phyloP scores from a whole-genome alignment of 2,888 invertebrate species.

The Agrochola litura region DNA sequence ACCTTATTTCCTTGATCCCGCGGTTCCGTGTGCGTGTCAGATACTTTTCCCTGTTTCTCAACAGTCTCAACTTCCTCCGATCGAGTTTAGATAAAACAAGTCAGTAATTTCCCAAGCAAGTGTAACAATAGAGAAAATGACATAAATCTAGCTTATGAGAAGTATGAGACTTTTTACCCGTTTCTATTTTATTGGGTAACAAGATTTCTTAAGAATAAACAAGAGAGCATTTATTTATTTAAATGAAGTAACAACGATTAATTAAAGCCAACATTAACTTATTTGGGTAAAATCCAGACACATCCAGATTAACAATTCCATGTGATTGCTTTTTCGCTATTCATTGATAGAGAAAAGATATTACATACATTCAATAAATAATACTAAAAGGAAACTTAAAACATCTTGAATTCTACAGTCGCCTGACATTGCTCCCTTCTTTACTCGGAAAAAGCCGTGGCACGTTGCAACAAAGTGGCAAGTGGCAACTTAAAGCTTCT shows the following conservation, averaged over 20 bases:
- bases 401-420: background rate
- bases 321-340: background rate
- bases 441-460: background rate
- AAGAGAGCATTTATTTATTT: background rate
- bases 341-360: background rate
- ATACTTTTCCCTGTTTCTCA: slow-evolving; percentile 43
- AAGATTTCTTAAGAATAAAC: slow-evolving; percentile 27
- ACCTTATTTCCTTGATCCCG: slow-evolving; percentile 3
- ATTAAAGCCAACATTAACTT: background rate
- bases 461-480: background rate
- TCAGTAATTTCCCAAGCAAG: slow-evolving; percentile 51
- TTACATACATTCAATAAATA: background rate
- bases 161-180: slow-evolving; percentile 11
- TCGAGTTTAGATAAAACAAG: slow-evolving; percentile 49
- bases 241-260: too few relatives aligned
- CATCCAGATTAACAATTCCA: background rate
- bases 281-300: background rate
- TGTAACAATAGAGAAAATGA: slow-evolving; percentile 62
- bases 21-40: slow-evolving; percentile 44
- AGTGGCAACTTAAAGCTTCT: slow-evolving; percentile 3
- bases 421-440: background rate
- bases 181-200: slow-evolving; percentile 17
- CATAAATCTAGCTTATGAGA: slow-evolving; percentile 23
- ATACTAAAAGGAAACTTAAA: background rate
- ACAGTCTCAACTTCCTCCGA: slow-evolving; percentile 36